Evolutionary conservation across 2,888 invertebrate genomes (phyloP).

Genomic region (Lepidocyrtinus sp.): DNA sequence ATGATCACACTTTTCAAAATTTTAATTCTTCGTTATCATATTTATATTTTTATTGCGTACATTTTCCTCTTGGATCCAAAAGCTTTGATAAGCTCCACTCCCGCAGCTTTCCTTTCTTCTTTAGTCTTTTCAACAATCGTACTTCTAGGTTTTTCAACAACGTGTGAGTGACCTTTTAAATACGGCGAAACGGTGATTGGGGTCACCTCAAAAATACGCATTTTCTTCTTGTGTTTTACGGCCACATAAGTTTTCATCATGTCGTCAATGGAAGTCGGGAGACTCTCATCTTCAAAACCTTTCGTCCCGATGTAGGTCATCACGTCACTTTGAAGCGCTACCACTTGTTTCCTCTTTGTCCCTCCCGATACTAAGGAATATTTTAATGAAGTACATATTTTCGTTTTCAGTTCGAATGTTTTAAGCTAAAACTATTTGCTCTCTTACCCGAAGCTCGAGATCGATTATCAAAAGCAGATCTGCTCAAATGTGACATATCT

Average conservation of each 20-base stretch:
- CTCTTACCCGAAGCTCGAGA: background rate
- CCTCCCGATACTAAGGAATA: constrained; percentile 2
- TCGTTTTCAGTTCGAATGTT: background rate
- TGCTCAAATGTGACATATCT: constrained; percentile 37
- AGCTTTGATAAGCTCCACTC: constrained; percentile 56
- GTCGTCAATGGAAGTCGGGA: constrained; percentile 17
- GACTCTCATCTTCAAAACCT: constrained; percentile 30
- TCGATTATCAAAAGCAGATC: constrained; percentile 18
- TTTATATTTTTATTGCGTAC: too few relatives aligned
- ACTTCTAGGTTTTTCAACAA: constrained; percentile 41
- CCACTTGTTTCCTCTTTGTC: constrained; percentile 33
- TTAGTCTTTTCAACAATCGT: constrained; percentile 24
- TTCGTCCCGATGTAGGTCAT: constrained; percentile 65
- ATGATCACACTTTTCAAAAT: background rate
- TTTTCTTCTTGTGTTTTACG: constrained; percentile 52
- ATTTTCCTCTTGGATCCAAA: constrained; percentile 68
- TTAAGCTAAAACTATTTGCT: background rate
- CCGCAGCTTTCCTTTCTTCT: constrained; percentile 51
- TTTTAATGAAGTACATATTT: background rate
- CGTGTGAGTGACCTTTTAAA: constrained; percentile 48
- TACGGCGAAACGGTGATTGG: constrained; percentile 63
- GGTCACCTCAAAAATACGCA: constrained; percentile 61
- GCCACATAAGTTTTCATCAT: constrained; percentile 61
- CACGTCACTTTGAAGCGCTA: constrained; percentile 57
- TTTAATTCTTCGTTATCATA: constrained; percentile 27